Percentiles rank a stretch among this genome's conserved stretches.
These are phyloP conservation scores for Phytoseiulus persimilis DNA, from an alignment of 2,888 invertebrate genomes.

Conservation along the genomic window DNA sequence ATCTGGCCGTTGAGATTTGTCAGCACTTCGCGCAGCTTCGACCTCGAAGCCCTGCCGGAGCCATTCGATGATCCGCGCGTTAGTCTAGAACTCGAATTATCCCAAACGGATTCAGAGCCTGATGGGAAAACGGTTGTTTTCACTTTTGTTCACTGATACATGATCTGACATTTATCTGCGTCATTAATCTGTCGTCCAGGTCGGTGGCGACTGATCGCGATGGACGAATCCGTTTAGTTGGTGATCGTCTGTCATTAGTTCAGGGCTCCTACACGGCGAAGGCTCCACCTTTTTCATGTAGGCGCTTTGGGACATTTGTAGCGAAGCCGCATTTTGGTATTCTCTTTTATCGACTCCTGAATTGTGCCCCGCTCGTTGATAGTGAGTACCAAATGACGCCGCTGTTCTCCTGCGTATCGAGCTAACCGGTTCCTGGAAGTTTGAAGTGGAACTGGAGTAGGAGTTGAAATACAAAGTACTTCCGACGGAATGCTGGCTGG, in stretches of 20 bases:
- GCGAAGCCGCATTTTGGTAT: background rate
- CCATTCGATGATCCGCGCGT: background rate
- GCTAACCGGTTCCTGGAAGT: no score
- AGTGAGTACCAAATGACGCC: no score
- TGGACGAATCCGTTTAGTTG: background rate
- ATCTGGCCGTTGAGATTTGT: conserved; percentile 5
- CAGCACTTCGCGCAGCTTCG: background rate
- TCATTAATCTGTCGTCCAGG: background rate
- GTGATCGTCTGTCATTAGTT: background rate
- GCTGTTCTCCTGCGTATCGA: no score
- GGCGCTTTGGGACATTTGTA: background rate
- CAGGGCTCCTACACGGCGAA: background rate
- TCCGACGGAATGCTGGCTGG: no score
- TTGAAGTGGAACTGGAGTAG: no score
- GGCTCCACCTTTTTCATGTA: background rate
- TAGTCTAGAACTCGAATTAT: background rate
- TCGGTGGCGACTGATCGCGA: background rate
- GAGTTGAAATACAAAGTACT: no score
- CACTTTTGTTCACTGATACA: background rate
- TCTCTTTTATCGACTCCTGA: background rate
- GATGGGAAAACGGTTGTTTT: background rate
- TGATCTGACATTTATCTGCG: background rate
- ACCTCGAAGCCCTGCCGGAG: background rate
- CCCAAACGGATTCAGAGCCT: background rate
- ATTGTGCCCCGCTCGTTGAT: no score